Evolutionary conservation across 1,140 invertebrate genomes (phyloP).

Genomic region (Psilanteris sp.): DNA sequence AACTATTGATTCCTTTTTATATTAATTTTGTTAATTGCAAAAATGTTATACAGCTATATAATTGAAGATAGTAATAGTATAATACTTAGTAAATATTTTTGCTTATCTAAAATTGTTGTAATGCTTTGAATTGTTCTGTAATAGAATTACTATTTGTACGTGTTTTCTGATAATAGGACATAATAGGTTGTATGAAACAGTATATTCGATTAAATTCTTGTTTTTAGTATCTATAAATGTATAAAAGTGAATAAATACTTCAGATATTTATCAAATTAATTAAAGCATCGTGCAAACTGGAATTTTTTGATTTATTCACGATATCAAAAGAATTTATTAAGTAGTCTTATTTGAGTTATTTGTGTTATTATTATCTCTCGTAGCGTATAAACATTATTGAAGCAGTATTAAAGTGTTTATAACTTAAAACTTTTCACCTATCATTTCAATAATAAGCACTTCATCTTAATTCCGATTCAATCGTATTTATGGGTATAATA

Average conservation of each 20-base stretch:
- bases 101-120: too few species aligned
- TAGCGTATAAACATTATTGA: background rate
- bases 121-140: too few species aligned
- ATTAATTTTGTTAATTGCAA: too few species aligned
- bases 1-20: too few species aligned
- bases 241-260: background rate
- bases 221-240: too few species aligned
- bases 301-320: background rate
- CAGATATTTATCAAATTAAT: conserved; percentile 20
- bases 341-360: conserved; percentile 13
- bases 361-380: conserved; percentile 21
- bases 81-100: too few species aligned
- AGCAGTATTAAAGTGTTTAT: conserved; percentile 12
- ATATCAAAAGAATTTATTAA: conserved; percentile 18
- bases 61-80: too few species aligned
- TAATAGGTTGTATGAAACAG: too few species aligned
- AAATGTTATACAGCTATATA: too few species aligned
- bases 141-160: too few species aligned
- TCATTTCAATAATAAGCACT: conserved; percentile 25
- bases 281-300: background rate
- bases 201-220: too few species aligned
- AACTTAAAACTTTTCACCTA: conserved; percentile 33
- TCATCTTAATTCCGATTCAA: conserved; percentile 22
- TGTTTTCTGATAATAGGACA: too few species aligned
- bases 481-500: conserved; percentile 17